Percentiles rank a stretch among this genome's conserved stretches.
These are phyloP conservation scores for Drosophila lowei DNA, from an alignment of 1,140 invertebrate species.

Conservation along the genomic window DNA sequence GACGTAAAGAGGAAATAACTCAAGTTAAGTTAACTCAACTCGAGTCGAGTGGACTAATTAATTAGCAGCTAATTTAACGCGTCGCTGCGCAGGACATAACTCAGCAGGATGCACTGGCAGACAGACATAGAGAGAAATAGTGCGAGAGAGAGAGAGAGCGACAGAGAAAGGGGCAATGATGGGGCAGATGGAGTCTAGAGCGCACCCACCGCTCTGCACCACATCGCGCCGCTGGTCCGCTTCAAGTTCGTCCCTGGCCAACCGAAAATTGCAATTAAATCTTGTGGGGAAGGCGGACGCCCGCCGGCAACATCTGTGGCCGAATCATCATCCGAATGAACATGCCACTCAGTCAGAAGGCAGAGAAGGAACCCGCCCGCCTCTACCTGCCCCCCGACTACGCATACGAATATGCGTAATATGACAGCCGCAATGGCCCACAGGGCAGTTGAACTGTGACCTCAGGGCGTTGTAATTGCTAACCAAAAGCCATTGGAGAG, in stretches of 20 bases:
- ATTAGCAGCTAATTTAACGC: conserved; percentile 79
- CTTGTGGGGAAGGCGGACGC: conserved; percentile 21
- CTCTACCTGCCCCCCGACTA: no score
- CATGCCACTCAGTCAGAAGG: no score
- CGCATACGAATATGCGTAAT: no score
- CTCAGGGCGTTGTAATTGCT: no score
- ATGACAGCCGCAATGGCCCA: no score
- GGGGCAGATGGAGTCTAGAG: neutral
- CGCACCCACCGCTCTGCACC: neutral
- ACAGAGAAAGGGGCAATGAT: conserved; percentile 3
- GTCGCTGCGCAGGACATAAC: conserved; percentile 51
- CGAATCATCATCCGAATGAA: neutral
- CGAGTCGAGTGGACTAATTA: conserved; percentile 65
- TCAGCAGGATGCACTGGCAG: conserved; percentile 57
- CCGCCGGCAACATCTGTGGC: conserved; percentile 13
- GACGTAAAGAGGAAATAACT: conserved; percentile 26
- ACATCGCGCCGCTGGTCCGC: neutral
- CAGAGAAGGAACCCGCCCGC: no score
- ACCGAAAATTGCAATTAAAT: conserved; percentile 42
- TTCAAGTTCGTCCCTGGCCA: conserved; percentile 5
- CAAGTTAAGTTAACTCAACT: conserved; percentile 39
- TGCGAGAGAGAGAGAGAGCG: neutral
- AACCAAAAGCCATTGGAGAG: no score
- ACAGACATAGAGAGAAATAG: conserved; percentile 13
- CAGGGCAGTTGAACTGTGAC: no score